phyloP scores from a whole-genome alignment of 2,888 invertebrate species.

The Pammene fasciana region DNA sequence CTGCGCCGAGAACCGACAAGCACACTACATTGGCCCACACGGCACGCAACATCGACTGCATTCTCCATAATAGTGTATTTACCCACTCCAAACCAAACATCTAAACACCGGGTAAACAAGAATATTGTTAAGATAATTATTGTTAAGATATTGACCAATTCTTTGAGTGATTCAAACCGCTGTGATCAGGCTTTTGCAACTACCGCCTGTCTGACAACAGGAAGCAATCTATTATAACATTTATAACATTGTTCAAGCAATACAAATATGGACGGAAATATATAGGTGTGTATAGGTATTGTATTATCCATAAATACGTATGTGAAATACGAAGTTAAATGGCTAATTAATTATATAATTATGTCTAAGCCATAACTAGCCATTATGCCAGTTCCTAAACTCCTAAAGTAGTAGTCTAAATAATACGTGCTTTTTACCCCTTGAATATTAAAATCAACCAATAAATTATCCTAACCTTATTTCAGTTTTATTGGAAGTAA shows the following conservation, averaged over 20 bases:
- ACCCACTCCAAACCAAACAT: conserved; percentile 56
- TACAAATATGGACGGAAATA: conserved; percentile 3
- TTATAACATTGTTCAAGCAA: not conserved
- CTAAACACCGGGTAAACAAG: conserved; percentile 5
- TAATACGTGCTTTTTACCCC: no score
- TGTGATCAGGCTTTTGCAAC: conserved; percentile 6
- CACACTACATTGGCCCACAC: conserved; percentile 49
- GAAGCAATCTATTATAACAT: conserved; percentile 2
- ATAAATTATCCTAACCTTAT: no score
- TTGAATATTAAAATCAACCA: no score
- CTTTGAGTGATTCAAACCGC: conserved; percentile 19
- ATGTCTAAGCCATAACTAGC: no score
- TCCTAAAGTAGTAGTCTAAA: no score
- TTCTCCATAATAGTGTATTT: conserved; percentile 57
- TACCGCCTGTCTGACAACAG: conserved; percentile 13
- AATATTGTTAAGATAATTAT: conserved; percentile 26
- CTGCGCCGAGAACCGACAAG: conserved; percentile 65
- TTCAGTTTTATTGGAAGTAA: no score
- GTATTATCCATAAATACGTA: not conserved
- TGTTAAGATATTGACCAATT: conserved; percentile 24
- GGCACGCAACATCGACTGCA: conserved; percentile 38
- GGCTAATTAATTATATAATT: no score
- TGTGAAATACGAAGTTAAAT: not conserved
- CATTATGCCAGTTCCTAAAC: no score
- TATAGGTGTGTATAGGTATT: not conserved